Evolutionary conservation across 2,113 vertebrate species (phyloP).

Genomic region (Heptranchias perlo): DNA sequence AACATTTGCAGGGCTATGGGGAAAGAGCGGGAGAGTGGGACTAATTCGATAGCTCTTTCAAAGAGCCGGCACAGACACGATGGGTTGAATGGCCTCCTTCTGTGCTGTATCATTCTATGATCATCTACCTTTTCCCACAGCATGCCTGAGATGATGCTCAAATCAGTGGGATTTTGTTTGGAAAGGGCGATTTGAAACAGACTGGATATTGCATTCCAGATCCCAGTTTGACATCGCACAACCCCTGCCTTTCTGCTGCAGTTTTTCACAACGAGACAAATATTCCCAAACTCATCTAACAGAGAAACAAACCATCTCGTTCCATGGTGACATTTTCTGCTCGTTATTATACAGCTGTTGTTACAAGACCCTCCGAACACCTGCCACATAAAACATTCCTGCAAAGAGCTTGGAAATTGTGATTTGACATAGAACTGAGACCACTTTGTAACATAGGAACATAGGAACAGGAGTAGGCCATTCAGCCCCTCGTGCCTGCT

Average conservation of each 20-base stretch:
- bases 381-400: neutral
- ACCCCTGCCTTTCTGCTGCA: neutral
- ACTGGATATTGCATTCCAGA: neutral
- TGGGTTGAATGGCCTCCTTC: too few relatives aligned
- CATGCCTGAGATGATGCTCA: neutral
- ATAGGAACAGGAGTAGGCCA: too few relatives aligned
- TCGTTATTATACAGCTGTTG: neutral
- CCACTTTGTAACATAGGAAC: too few relatives aligned
- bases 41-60: neutral
- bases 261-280: neutral
- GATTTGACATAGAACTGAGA: neutral
- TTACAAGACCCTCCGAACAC: neutral
- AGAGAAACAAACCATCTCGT: neutral
- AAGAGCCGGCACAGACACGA: neutral
- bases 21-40: neutral
- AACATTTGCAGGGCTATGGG: too few relatives aligned
- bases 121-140: neutral
- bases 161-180: neutral
- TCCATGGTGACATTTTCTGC: neutral
- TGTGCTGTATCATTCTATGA: neutral
- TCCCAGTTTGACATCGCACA: neutral
- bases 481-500: too few relatives aligned
- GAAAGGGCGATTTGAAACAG: neutral
- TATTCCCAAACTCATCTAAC: neutral
- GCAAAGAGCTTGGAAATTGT: neutral